Percentiles rank a stretch among this genome's conserved stretches.
These are phyloP conservation scores for Ochlodes sylvanus DNA, from an alignment of 2,888 invertebrate genomes.

Conservation along the genomic window DNA sequence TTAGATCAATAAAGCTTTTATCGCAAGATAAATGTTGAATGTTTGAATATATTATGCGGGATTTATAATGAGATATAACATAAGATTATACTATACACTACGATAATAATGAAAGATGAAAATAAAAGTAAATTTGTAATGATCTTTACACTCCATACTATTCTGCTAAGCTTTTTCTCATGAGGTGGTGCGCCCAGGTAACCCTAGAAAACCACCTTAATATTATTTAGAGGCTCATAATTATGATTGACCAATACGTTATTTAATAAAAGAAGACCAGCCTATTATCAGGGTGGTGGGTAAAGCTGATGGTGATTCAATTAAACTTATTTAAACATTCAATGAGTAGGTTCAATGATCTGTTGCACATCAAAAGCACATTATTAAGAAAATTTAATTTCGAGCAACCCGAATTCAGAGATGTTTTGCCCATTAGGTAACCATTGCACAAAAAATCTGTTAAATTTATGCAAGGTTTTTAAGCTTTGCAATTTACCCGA, in stretches of 20 bases:
- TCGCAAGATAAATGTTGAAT: conserved; percentile 43
- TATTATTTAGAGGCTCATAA: too few species aligned
- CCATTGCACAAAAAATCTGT: neutral
- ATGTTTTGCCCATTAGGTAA: neutral
- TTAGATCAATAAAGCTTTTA: conserved; percentile 70
- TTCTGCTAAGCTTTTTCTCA: too few species aligned
- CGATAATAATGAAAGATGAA: neutral
- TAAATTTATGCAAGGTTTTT: conserved; percentile 10
- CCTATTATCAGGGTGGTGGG: too few species aligned
- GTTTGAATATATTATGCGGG: neutral
- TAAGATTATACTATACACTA: too few species aligned
- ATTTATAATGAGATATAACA: neutral
- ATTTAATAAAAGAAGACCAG: too few species aligned
- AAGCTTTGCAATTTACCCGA: conserved; percentile 4
- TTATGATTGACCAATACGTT: too few species aligned
- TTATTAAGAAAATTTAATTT: neutral
- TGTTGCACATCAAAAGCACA: neutral
- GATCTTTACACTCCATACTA: too few species aligned
- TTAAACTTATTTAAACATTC: neutral
- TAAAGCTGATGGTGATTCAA: neutral
- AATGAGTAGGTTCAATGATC: neutral
- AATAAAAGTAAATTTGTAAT: neutral
- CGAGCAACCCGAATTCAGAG: neutral
- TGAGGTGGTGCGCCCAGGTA: too few species aligned
- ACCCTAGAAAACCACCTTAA: too few species aligned